Conservation (phyloP, 2,888 invertebrate species). For the Schizaphis graminum region DNA sequence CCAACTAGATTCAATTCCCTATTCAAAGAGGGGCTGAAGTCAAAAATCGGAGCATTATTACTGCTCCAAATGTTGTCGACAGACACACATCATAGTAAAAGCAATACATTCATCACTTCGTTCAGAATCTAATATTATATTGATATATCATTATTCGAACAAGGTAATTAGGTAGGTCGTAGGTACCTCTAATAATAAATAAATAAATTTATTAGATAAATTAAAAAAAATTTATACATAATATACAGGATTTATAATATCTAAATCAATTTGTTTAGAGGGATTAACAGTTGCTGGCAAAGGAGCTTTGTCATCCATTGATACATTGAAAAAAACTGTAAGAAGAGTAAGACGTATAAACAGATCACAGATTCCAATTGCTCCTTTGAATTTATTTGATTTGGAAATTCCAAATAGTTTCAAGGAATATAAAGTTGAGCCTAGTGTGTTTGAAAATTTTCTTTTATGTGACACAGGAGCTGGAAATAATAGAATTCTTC, state of each 20-base stretch:
- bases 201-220: neutral
- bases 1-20: no score
- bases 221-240: no score
- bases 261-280: neutral
- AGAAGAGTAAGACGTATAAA: conserved; percentile 3
- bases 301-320: neutral
- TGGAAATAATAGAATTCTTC: conserved; percentile 3
- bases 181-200: neutral
- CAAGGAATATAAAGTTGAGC: conserved; percentile 16
- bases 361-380: conserved; percentile 19
- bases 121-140: no score
- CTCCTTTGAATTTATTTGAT: conserved; percentile 31
- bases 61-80: no score
- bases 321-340: conserved; percentile 12
- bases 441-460: conserved; percentile 8
- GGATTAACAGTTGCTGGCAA: conserved; percentile 9
- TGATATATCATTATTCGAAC: no score
- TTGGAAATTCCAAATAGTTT: conserved; percentile 27
- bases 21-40: no score
- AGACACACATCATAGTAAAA: no score
- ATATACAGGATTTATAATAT: no score
- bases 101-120: no score
- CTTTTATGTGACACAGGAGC: conserved; percentile 35
- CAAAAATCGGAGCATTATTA: no score
- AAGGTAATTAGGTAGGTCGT: no score